Conservation (phyloP, 2,888 invertebrate genomes). For the Escarpia spicata region DNA sequence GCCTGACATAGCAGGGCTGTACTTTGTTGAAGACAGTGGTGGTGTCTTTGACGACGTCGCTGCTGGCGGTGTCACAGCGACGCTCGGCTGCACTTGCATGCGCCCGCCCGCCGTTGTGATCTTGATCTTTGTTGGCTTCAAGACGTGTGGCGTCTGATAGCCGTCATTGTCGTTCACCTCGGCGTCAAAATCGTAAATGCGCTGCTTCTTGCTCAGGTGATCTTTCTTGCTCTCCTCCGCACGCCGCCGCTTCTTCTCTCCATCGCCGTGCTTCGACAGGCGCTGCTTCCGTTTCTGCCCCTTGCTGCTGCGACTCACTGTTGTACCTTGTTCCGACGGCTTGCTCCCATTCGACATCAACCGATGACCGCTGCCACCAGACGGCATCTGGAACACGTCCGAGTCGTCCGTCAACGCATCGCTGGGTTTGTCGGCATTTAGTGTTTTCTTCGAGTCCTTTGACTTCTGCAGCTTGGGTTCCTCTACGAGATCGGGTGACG, state of each 20-base stretch:
- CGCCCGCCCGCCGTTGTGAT: slow-evolving; percentile 28
- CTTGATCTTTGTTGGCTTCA: slow-evolving; percentile 35
- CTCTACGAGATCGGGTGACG: slow-evolving; percentile 6
- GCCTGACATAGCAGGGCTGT: not conserved
- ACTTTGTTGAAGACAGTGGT: not conserved
- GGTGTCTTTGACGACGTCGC: not conserved
- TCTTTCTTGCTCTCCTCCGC: slow-evolving; percentile 21
- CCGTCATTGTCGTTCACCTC: slow-evolving; percentile 26
- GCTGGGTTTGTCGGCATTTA: not conserved
- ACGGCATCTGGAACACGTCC: not conserved
- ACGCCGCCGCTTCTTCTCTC: slow-evolving; percentile 7
- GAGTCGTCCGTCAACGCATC: not conserved
- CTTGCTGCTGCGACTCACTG: not conserved
- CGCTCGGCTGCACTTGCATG: slow-evolving; percentile 13
- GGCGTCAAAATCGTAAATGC: slow-evolving; percentile 33
- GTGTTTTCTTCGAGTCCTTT: not conserved
- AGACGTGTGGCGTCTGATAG: not conserved
- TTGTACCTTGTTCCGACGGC: not conserved
- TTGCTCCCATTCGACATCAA: not conserved
- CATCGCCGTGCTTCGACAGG: slow-evolving; percentile 19
- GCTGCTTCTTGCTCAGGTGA: slow-evolving; percentile 27
- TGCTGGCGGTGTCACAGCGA: not conserved
- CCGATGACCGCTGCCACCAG: not conserved
- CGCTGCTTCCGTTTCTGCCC: slow-evolving; percentile 26
- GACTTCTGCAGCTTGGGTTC: slow-evolving; percentile 14